Conservation (phyloP, 1,140 invertebrate genomes). For the Zaprionus camerounensis region DNA sequence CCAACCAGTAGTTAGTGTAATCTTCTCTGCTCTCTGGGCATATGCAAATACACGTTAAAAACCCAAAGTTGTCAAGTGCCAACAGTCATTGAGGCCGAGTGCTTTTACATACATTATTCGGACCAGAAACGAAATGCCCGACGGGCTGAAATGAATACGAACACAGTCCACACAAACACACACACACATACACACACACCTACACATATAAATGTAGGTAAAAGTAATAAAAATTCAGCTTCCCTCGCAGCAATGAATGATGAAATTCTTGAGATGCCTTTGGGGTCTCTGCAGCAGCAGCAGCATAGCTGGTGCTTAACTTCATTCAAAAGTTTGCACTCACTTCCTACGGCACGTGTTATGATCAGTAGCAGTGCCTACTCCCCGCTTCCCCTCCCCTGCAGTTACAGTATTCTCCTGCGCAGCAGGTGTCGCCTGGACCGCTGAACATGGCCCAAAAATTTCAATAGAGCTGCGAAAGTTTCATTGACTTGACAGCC, state of each 20-base stretch:
- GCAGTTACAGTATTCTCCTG: not conserved
- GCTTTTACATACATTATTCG: slow-evolving; percentile 49
- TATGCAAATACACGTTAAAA: slow-evolving; percentile 34
- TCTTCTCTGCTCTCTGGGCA: slow-evolving; percentile 27
- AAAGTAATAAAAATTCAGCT: slow-evolving; percentile 23
- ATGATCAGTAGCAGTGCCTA: slow-evolving; percentile 17
- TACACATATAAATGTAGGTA: slow-evolving; percentile 25
- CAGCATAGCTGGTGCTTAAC: slow-evolving; percentile 43
- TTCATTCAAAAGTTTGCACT: slow-evolving; percentile 58
- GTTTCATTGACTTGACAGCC: slow-evolving; percentile 77
- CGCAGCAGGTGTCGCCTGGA: slow-evolving; percentile 59
- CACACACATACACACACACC: not conserved
- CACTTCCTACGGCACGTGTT: slow-evolving; percentile 43
- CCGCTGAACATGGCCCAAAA: slow-evolving; percentile 46
- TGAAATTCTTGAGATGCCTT: slow-evolving; percentile 63
- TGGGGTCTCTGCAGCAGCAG: slow-evolving; percentile 19
- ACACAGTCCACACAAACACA: not conserved
- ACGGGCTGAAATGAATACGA: slow-evolving; percentile 37
- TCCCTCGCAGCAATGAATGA: slow-evolving; percentile 28
- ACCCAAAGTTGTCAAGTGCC: slow-evolving; percentile 55
- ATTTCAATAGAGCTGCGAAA: slow-evolving; percentile 73
- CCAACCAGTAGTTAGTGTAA: slow-evolving; percentile 6
- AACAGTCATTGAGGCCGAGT: slow-evolving; percentile 41
- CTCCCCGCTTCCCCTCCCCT: not conserved
- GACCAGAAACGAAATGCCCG: slow-evolving; percentile 37